These are phyloP conservation scores for Sipha maydis DNA, from an alignment of 2,888 invertebrate genomes.

Conservation along the genomic window DNA sequence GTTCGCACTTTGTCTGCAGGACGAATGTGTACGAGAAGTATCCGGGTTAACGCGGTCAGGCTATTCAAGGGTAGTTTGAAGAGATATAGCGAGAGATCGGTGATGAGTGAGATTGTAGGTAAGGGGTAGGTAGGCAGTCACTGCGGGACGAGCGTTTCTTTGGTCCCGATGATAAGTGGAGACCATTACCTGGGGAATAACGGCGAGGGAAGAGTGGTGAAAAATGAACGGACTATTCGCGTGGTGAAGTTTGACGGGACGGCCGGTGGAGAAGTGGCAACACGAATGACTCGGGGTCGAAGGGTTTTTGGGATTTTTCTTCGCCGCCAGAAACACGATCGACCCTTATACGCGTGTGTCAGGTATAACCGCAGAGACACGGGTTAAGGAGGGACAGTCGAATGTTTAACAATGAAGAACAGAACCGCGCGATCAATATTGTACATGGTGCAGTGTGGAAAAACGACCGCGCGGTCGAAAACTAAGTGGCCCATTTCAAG, in stretches of 20 bases:
- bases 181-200: constrained; percentile 46
- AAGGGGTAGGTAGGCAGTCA: no score
- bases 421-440: constrained; percentile 19
- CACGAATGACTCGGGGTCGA: not conserved
- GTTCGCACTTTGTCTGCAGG: no score
- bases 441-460: not conserved
- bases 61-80: no score
- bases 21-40: no score
- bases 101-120: not conserved
- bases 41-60: no score
- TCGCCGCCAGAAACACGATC: constrained; percentile 35
- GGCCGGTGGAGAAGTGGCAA: not conserved
- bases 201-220: constrained; percentile 1
- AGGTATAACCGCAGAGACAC: constrained; percentile 35
- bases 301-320: constrained; percentile 40
- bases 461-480: not conserved
- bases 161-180: constrained; percentile 54
- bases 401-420: constrained; percentile 53
- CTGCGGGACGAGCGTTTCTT: constrained; percentile 23
- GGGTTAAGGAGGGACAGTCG: constrained; percentile 29
- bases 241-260: constrained; percentile 34
- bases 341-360: constrained; percentile 22
- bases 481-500: not conserved
- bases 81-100: no score
- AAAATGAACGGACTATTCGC: constrained; percentile 37